phyloP scores from a whole-genome alignment of 2,888 invertebrate genomes.

The Stratiomys singularior region DNA sequence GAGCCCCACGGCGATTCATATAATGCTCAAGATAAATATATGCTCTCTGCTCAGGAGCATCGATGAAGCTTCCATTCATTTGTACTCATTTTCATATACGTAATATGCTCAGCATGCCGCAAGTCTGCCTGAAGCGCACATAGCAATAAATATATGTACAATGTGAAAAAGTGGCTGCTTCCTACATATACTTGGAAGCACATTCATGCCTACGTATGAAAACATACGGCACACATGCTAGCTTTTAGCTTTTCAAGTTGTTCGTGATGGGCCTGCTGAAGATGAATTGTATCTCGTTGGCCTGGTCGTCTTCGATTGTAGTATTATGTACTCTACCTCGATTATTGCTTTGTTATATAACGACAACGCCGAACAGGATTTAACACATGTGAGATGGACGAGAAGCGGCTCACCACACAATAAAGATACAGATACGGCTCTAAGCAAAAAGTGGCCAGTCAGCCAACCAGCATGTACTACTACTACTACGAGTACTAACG shows the following conservation, averaged over 20 bases:
- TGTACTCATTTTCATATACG: background rate
- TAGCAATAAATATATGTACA: background rate
- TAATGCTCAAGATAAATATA: background rate
- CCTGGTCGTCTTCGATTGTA: background rate
- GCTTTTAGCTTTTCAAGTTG: background rate
- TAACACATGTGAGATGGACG: background rate
- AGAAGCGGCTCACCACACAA: constrained; percentile 2
- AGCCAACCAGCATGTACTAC: background rate
- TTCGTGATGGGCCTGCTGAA: background rate
- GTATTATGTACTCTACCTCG: background rate
- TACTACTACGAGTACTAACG: too few relatives aligned
- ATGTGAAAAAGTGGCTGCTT: background rate
- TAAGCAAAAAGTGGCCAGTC: background rate
- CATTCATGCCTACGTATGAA: background rate
- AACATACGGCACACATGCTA: background rate
- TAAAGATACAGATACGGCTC: background rate
- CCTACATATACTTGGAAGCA: background rate
- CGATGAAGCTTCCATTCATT: constrained; percentile 2
- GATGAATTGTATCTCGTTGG: constrained; percentile 3
- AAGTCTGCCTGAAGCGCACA: background rate
- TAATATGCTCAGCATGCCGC: background rate
- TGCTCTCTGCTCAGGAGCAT: background rate
- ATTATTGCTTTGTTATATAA: background rate
- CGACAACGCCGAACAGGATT: background rate
- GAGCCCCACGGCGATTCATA: background rate